Evolutionary conservation across 1,140 invertebrate species (phyloP), one percentile per base, ranked within the genome.

Genomic region (Hylaeus volcanicus): DNA sequence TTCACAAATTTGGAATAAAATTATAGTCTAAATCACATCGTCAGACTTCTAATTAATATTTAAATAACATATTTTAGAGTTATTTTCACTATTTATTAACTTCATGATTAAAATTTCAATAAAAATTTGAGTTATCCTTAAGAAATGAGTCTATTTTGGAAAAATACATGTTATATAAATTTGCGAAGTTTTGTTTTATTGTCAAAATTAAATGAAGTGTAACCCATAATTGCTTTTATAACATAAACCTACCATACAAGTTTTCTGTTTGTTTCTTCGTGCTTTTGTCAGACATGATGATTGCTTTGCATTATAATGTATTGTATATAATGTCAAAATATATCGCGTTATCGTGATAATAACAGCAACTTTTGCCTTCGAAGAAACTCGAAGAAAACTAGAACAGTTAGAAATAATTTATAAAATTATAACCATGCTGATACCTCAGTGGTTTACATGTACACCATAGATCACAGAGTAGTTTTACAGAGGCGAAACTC

Each of bases 191-290:
- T 51, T 51, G 12, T 45, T 37, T 55, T 3, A n/a, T 56, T 51
- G 37, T 63, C 0, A 39, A 5, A 74, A 15, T 53, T 4, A 64
- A 43, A 9, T 43, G 6, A 1, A 64, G 43, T 64, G 12, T 64
- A 26, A 26, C 26, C 26, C 26, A 26, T 26, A 26, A 26, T 26
- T 26, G 55, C 1, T 15, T 48, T 79, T 56, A 65, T 73, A 14
- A 79, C 58, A 80, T 43, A 74, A 70, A 88, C 43, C 61, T 64
- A 83, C 88, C 80, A 45, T 89, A 88, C 14, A 86, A 15, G 5
- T 43, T 41, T 14, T 89, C 74, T 37, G 74, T 68, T 2, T 58
- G 61, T 39, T 64, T 83, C 0, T 63, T 51, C 37, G 2, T 37
- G 1, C 66, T 9, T 56, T 4, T 0, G 2, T 78, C 45, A 63